phyloP scores from a whole-genome alignment of 2,888 invertebrate species.

The Neelides folsomi region DNA sequence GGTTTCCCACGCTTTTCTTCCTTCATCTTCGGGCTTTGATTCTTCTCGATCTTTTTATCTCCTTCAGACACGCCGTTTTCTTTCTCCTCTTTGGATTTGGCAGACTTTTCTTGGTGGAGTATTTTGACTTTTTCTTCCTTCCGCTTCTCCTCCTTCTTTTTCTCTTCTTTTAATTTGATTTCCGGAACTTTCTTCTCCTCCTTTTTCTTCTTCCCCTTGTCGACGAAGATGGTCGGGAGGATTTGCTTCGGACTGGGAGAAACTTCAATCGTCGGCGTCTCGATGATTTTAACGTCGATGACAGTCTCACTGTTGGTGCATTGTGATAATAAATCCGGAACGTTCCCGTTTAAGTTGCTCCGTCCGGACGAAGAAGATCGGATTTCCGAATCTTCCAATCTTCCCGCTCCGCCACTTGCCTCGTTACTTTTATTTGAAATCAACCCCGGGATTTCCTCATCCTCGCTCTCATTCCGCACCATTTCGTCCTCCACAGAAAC shows the following conservation, averaged over 20 bases:
- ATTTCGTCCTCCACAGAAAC: neutral
- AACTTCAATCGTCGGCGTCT: too few relatives aligned
- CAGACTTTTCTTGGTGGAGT: neutral
- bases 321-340: too few relatives aligned
- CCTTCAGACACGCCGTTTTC: conserved; percentile 8
- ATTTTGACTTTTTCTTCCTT: neutral
- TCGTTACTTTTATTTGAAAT: conserved; percentile 2
- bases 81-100: conserved; percentile 21
- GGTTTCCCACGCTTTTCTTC: conserved; percentile 18
- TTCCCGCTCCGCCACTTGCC: neutral
- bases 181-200: conserved; percentile 13
- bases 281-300: neutral
- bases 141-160: neutral
- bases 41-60: conserved; percentile 9
- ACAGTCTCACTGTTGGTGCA: too few relatives aligned
- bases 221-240: conserved; percentile 31
- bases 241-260: conserved; percentile 27
- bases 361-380: too few relatives aligned
- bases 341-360: too few relatives aligned
- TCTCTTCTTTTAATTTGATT: conserved; percentile 15
- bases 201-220: conserved; percentile 17
- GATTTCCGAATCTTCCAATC: neutral
- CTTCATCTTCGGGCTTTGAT: conserved; percentile 16
- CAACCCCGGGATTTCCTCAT: neutral
- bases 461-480: neutral